A percentile compares a stretch with the other conserved stretches of the same genome.
Conservation (phyloP, 2,888 invertebrate genomes). For the Drepanosiphum platanoidis region DNA sequence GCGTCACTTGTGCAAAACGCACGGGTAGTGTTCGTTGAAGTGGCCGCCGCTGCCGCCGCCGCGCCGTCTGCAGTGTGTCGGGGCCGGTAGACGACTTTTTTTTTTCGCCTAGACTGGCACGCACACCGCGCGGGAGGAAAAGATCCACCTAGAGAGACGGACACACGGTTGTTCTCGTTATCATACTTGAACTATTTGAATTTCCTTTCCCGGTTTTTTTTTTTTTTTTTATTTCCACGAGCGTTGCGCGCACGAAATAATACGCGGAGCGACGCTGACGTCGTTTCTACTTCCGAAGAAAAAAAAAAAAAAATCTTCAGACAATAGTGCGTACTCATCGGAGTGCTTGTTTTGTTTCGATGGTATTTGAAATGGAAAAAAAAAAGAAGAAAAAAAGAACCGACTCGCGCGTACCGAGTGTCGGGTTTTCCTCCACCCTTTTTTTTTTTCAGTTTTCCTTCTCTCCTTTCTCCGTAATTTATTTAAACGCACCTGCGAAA, state of each 20-base stretch:
- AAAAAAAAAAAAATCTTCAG: constrained; percentile 8
- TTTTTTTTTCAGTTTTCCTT: too few relatives aligned
- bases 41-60: neutral
- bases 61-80: neutral
- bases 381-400: neutral
- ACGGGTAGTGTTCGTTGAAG: neutral
- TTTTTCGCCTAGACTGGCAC: constrained; percentile 21
- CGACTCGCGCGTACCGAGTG: neutral
- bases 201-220: too few relatives aligned
- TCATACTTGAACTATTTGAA: constrained; percentile 2
- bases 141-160: neutral
- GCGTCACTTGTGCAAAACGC: constrained; percentile 23
- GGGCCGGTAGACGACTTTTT: constrained; percentile 8
- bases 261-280: neutral
- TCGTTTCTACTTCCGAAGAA: neutral
- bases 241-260: constrained; percentile 2
- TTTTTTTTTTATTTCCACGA: too few relatives aligned
- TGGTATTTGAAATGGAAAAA: neutral
- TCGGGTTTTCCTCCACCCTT: too few relatives aligned
- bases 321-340: constrained; percentile 14
- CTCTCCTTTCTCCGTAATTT: too few relatives aligned
- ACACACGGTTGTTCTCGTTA: constrained; percentile 16
- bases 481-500: too few relatives aligned
- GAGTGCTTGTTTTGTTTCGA: constrained; percentile 24
- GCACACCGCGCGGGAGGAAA: too few relatives aligned